Base-by-base conservation (phyloP, 2,888 invertebrate genomes). In the Rhynchonema sp. region DNA sequence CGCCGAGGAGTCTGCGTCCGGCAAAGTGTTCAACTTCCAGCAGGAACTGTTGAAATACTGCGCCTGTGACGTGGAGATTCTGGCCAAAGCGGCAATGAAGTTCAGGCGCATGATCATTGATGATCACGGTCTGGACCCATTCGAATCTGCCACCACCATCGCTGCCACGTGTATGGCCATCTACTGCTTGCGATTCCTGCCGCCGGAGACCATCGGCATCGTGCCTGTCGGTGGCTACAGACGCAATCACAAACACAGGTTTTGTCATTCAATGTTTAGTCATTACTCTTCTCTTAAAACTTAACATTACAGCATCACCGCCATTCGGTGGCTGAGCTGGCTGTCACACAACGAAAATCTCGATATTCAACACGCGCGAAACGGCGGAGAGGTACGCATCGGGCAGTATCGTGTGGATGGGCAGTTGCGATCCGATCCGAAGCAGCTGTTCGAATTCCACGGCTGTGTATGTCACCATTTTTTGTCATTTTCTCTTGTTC, bases 11-110 rank as follows among this genome's bases (percentile, higher is more conserved):
- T n/a, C n/a, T n/a, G n/a, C n/a, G n/a, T n/a, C n/a, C n/a, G n/a
- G n/a, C n/a, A n/a, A n/a, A n/a, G n/a, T n/a, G n/a, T 67, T 66
- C 53, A 57, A 66, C 60, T 64, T 66, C 58, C 30, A 60, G 46
- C 52, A 60, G 22, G 65, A 67, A 54, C 58, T 66, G 13, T 46
- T 27, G 2, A 59, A 60, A 23, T 67, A 66, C 54, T 67, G 67
- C 57, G 30, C 30, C 9, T 57, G 52, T 2, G 66, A 67, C 59
- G 65, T 67, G 3, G 9, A 52, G 1, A 60, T 64, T 46, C 53
- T 62, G 27, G 27, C 53, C 25, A 55, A 27, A 59, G 57, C 38
- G 22, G 55, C 49, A 25, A 58, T 59, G 59, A 56, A 62, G 17
- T 64, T 65, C 30, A n/a, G 60, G 38, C 54, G 62, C 3, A 2